A percentile compares a stretch with the other conserved stretches of the same genome.
These are phyloP conservation scores for Sander vitreus DNA, from an alignment of 2,113 vertebrate genomes.

Conservation along the genomic window DNA sequence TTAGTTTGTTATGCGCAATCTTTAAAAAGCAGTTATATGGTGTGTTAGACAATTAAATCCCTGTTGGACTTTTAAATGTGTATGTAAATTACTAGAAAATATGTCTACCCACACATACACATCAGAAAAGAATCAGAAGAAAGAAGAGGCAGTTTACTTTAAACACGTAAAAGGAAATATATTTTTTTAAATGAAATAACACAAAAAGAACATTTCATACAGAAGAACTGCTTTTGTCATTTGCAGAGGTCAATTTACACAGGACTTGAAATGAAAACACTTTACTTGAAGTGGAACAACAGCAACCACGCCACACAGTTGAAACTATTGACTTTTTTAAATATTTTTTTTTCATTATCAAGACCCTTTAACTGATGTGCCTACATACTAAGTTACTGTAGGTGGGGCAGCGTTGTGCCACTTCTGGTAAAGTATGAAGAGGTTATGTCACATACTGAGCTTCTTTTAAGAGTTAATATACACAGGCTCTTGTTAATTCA, in stretches of 20 bases:
- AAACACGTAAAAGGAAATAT: conserved; percentile 99
- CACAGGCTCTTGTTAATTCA: conserved; percentile 82
- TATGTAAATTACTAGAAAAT: not conserved
- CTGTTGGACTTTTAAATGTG: not conserved
- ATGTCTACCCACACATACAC: not conserved
- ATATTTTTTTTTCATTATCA: not conserved
- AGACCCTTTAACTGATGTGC: not conserved
- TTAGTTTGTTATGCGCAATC: no score
- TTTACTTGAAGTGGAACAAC: conserved; percentile 66
- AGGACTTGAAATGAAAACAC: conserved; percentile 81
- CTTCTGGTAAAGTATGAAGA: conserved; percentile 68
- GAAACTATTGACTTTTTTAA: not conserved
- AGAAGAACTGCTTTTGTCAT: conserved; percentile 91
- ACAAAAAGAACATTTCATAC: conserved; percentile 87
- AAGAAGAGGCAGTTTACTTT: conserved; percentile 82
- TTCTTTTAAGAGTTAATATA: conserved; percentile 82
- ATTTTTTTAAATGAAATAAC: conserved; percentile 93
- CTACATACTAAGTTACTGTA: not conserved
- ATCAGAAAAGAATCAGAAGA: conserved; percentile 25
- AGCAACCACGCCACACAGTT: conserved; percentile 24
- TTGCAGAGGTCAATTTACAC: conserved; percentile 94
- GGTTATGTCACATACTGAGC: conserved; percentile 78
- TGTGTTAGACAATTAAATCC: not conserved
- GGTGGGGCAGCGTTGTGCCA: conserved; percentile 30
- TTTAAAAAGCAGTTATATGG: no score